phyloP scores from a whole-genome alignment of 2,888 invertebrate species.

The Drosophila acutilabella region DNA sequence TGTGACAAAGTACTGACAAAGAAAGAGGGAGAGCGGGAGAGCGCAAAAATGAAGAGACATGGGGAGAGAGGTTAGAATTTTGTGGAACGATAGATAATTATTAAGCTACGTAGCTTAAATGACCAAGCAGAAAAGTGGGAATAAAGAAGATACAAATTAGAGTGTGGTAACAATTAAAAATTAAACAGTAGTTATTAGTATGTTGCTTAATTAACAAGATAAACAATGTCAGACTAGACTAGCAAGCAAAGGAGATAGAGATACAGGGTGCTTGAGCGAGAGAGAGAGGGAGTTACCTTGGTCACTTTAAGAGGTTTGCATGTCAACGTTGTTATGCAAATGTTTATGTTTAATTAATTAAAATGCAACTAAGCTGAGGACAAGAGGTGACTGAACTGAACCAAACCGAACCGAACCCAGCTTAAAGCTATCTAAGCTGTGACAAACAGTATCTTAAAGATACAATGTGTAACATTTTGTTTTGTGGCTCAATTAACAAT shows the following conservation, averaged over 20 bases:
- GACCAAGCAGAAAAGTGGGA: slow-evolving; percentile 19
- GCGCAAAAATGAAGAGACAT: background rate
- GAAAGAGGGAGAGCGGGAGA: slow-evolving; percentile 9
- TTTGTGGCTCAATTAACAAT: no score
- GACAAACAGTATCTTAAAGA: background rate
- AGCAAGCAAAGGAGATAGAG: background rate
- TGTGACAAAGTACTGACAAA: slow-evolving; percentile 43
- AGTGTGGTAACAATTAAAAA: slow-evolving; percentile 71
- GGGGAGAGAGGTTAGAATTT: background rate
- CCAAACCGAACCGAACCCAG: background rate
- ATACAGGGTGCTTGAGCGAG: background rate
- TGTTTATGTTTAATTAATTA: slow-evolving; percentile 16
- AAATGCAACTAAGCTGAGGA: slow-evolving; percentile 1
- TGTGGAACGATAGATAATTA: slow-evolving; percentile 30
- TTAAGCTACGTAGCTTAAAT: slow-evolving; percentile 24
- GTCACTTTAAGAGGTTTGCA: slow-evolving; percentile 12
- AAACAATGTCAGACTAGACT: slow-evolving; percentile 41
- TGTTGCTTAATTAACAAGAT: slow-evolving; percentile 70
- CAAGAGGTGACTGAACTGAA: slow-evolving; percentile 37
- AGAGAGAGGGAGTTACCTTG: background rate
- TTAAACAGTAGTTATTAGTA: slow-evolving; percentile 65
- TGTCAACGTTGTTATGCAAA: slow-evolving; percentile 7
- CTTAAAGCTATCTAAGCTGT: background rate
- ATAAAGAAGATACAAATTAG: slow-evolving; percentile 47
- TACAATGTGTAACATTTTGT: background rate